These are phyloP conservation scores for Amblyopsis hoosieri DNA, from an alignment of 2,797 vertebrate species.

Conservation along the genomic window DNA sequence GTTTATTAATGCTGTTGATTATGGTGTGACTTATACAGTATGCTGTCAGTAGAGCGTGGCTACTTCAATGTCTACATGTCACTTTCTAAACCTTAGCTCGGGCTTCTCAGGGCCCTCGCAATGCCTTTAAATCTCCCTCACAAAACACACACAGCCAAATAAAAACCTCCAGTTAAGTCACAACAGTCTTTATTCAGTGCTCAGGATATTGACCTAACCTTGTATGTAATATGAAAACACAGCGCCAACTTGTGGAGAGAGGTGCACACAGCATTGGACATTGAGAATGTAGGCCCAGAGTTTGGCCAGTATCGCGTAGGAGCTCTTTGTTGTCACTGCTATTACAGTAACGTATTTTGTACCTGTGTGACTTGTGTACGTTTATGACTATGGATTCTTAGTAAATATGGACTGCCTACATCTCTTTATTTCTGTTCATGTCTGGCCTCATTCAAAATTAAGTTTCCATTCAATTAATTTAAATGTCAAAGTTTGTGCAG, in stretches of 20 bases:
- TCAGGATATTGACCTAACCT: constrained; percentile 33
- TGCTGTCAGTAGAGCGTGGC: neutral
- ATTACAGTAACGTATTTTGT: constrained; percentile 27
- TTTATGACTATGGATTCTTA: constrained; percentile 38
- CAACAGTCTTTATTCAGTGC: constrained; percentile 36
- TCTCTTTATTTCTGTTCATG: constrained; percentile 40
- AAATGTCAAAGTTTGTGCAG: no score
- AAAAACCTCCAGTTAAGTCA: constrained; percentile 18
- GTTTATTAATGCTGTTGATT: no score
- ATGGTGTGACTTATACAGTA: no score
- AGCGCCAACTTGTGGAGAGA: no score
- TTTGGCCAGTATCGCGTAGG: no score
- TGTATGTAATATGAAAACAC: neutral
- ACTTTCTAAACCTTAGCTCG: constrained; percentile 1
- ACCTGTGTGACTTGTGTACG: constrained; percentile 50
- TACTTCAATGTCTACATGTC: constrained; percentile 9
- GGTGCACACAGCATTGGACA: no score
- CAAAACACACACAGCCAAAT: constrained; percentile 43
- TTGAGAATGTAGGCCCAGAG: no score
- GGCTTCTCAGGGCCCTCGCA: constrained; percentile 61
- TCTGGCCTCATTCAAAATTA: constrained; percentile 30
- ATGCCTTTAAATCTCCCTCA: constrained; percentile 47
- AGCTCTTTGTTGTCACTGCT: no score
- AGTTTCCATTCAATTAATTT: no score
- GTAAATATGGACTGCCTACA: constrained; percentile 59